Percentiles rank a stretch among this genome's conserved stretches.
These are phyloP conservation scores for Scolopax bukidnonensis DNA, from an alignment of 2,797 vertebrate genomes.

Conservation along the genomic window DNA sequence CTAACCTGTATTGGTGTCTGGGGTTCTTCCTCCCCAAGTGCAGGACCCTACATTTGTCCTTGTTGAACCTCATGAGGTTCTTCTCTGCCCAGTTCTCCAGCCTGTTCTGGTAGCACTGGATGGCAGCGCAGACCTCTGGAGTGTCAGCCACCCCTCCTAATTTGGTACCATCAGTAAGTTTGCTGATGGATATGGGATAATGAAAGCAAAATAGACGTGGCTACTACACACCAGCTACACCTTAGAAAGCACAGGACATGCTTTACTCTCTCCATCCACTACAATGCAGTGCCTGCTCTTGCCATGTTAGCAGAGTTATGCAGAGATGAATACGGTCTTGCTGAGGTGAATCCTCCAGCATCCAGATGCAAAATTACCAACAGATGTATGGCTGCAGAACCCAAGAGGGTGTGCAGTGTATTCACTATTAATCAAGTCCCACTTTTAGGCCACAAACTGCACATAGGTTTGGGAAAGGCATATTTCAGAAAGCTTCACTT, in stretches of 20 bases:
- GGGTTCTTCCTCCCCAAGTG: too few species aligned
- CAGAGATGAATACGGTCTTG: not conserved
- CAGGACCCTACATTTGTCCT: too few species aligned
- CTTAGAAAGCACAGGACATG: not conserved
- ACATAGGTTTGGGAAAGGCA: slow-evolving; percentile 2
- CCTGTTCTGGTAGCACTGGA: too few species aligned
- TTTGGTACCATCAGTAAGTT: too few species aligned
- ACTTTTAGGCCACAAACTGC: slow-evolving; percentile 52
- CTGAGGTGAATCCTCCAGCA: not conserved
- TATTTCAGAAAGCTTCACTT: slow-evolving; percentile 49
- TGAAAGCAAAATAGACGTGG: not conserved
- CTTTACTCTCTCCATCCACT: too few species aligned
- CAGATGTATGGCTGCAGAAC: not conserved
- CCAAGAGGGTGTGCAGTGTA: not conserved
- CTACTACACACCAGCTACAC: not conserved
- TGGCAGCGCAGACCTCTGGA: too few species aligned
- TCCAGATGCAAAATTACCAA: not conserved
- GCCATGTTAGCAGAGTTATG: not conserved
- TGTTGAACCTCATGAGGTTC: too few species aligned
- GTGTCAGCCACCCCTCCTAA: too few species aligned
- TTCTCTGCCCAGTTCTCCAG: too few species aligned
- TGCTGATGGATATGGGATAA: not conserved
- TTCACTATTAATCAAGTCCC: slow-evolving; percentile 49
- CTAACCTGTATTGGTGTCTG: too few species aligned
- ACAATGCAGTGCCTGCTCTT: not conserved